Base-by-base conservation (phyloP, 2,888 invertebrate species). In the Apantesis nais region DNA sequence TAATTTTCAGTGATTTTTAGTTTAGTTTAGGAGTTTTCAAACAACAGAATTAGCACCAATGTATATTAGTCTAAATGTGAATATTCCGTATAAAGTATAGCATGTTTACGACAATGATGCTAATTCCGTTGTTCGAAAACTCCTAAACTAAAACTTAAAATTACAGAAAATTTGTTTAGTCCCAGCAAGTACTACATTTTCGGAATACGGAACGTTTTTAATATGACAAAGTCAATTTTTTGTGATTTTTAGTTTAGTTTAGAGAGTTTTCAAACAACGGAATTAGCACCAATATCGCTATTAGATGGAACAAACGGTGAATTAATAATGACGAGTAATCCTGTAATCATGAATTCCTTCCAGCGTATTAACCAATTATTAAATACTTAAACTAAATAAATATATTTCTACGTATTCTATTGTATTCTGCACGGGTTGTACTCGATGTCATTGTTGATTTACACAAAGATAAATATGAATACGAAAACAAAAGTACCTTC, bases 401-500 rank as follows among this genome's bases (percentile, higher is more conserved):
- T 41, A 63, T 25, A 63, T 39, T 63, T 44, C 19, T 39, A 48
- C 12, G 5, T 31, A 44, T 55, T 41, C 14, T 64, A 44, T 64
- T 58, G 22, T 55, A 34, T 34, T n/a, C 55, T 31, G 44, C 29
- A 63, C 22, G 22, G 41, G 25, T 66, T 68, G 66, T 39, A 64
- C 29, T 70, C 31, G 39, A 37, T 72, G 66, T 74, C 70, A 58
- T 29, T 39, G 52, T 70, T 62, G 72, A 55, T 70, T 71, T 78
- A 77, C 76, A 76, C 72, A 77, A 62, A 70, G 71, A 72, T 69
- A 76, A 39, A 16, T 44, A 62, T 12, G 58, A 55, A 11, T 66
- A 67, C 74, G 73, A 62, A 68, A 72, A 74, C 68, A 72, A 72
- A 80, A 83, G 85, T 96, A 98, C 99, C 97, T 98, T 99, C 73